These are phyloP conservation scores for Sprattus sprattus DNA, from an alignment of 2,113 vertebrate species.

Conservation along the genomic window DNA sequence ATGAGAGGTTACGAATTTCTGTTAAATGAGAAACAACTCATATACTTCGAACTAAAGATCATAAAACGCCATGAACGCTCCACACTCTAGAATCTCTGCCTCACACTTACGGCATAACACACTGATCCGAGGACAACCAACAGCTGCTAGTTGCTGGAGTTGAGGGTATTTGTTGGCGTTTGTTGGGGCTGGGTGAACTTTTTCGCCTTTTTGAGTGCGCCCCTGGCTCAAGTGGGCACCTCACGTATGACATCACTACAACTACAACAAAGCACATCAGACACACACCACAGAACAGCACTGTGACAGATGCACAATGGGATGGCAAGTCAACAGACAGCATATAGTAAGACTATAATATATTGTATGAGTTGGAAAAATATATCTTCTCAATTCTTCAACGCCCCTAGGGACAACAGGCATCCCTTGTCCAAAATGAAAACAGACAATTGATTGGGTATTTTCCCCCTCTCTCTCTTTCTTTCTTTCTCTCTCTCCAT, in stretches of 20 bases:
- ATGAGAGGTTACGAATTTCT: no score
- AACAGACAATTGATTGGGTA: neutral
- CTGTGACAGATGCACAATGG: conserved; percentile 20
- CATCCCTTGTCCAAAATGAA: neutral
- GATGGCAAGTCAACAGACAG: conserved; percentile 26
- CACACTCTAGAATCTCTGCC: neutral
- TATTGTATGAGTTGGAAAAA: conserved; percentile 23
- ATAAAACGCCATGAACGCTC: neutral
- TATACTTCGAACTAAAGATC: neutral
- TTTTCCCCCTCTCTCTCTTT: neutral
- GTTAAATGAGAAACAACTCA: neutral
- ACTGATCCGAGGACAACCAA: neutral
- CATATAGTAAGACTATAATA: conserved; percentile 33
- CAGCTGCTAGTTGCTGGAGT: neutral
- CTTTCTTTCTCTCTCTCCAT: neutral
- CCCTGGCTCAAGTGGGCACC: conserved; percentile 17
- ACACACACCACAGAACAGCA: conserved; percentile 43
- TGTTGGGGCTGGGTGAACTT: neutral
- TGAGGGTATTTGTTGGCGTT: neutral
- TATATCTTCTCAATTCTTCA: conserved; percentile 16
- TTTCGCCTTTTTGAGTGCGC: neutral
- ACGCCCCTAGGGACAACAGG: neutral
- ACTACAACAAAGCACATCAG: conserved; percentile 27
- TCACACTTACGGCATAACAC: neutral
- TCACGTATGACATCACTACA: conserved; percentile 23